Percentiles rank a stretch among this genome's conserved stretches.
These are phyloP conservation scores for Myopa tessellatipennis DNA, from an alignment of 2,888 invertebrate species.

Conservation along the genomic window DNA sequence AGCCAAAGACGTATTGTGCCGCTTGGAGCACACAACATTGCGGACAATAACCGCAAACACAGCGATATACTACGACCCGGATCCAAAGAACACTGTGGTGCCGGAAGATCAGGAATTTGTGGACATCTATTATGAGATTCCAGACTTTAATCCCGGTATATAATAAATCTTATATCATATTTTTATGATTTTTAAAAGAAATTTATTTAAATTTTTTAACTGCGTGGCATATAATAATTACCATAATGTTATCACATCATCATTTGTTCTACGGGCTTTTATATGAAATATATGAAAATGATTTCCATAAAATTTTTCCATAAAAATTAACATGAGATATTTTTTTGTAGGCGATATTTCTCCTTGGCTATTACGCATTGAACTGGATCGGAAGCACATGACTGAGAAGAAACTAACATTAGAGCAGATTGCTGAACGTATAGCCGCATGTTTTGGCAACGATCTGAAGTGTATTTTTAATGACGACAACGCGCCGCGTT, in stretches of 20 bases:
- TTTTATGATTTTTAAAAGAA: too few relatives aligned
- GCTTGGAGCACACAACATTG: slow-evolving; percentile 94
- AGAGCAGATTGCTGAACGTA: slow-evolving; percentile 98
- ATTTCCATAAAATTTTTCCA: too few relatives aligned
- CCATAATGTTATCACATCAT: too few relatives aligned
- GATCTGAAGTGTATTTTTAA: slow-evolving; percentile 98
- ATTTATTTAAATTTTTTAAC: too few relatives aligned
- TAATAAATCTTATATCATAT: too few relatives aligned
- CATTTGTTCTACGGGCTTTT: too few relatives aligned
- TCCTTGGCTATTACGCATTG: slow-evolving; percentile 95
- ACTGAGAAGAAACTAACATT: slow-evolving; percentile 97
- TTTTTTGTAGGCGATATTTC: slow-evolving; percentile 78
- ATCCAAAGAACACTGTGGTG: slow-evolving; percentile 95
- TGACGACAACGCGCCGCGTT: slow-evolving; percentile 96
- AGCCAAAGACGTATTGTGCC: slow-evolving; percentile 95
- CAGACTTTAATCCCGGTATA: slow-evolving; percentile 86
- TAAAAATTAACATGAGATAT: too few relatives aligned
- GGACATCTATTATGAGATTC: slow-evolving; percentile 98
- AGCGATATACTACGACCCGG: slow-evolving; percentile 97
- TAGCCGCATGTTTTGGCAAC: slow-evolving; percentile 95
- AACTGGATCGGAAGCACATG: slow-evolving; percentile 95
- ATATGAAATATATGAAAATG: too few relatives aligned
- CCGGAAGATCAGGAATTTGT: slow-evolving; percentile 98
- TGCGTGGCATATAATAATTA: too few relatives aligned
- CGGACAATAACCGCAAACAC: slow-evolving; percentile 95